Base-by-base conservation (phyloP, 92 coral and sea anemone species). In the Muricea muricata region DNA sequence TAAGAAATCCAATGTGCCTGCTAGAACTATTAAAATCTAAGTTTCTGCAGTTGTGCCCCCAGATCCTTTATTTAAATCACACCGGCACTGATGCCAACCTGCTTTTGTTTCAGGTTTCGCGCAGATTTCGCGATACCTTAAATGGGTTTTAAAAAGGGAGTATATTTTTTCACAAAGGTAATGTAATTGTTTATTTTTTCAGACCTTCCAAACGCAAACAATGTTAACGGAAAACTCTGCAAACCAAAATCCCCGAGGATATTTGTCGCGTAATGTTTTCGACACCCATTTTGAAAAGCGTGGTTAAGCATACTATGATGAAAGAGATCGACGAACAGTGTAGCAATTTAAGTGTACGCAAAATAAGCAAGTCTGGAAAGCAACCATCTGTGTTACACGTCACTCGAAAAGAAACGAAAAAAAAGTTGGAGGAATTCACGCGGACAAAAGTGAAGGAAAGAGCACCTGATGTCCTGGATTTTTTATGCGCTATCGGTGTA, bases 401-500 rank as follows among this genome's bases (percentile, higher is more conserved):
- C 39, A 28, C 35, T 3, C 41, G 75, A n/a, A 37, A 35, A 26
- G 18, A 42, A 35, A 65, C 78, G 10, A 65, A 65, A 66, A 21
- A 40, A 29, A 32, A 67, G 10, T 47, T 81, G 18, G 86, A 67
- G 42, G 45, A 23, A n/a, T 63, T 81, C 33, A 42, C 32, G 17
- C 65, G 85, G 85, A 56, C 25, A 20, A n/a, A 85, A 60, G 45
- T 75, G 74, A 39, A 39, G 30, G 83, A 74, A 61, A 86, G 85
- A 32, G 82, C 88, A 29, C 93, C 90, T 15, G 85, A 80, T 26
- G 10, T 90, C 13, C 52, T 90, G 14, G 93, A 90, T 31, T 15
- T 90, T 28, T 28, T 90, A 11, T 31, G 80, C 1, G 70, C 93
- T 4, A 52, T 86, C 1, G 61, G 75, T 52, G 85, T 77, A 0